phyloP scores from a whole-genome alignment of 2,888 invertebrate genomes.

The Caenorhabditis sp. region DNA sequence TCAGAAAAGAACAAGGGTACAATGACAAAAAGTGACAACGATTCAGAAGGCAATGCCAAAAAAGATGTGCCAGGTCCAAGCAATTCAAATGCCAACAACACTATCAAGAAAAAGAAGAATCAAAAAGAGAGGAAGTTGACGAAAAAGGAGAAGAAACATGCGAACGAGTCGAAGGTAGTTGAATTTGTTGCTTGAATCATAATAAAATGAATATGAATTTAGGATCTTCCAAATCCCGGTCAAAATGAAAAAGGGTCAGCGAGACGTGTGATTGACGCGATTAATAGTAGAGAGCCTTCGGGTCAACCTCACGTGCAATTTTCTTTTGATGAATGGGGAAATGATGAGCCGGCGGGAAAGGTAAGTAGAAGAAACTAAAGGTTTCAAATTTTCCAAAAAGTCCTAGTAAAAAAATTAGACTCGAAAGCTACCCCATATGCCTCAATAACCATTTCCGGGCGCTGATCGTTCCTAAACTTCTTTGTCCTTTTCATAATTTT shows the following conservation, averaged over 20 bases:
- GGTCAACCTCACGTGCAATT: conserved; percentile 3
- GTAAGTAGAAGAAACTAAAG: too few species aligned
- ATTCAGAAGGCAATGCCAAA: conserved; percentile 5
- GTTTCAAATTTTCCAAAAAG: too few species aligned
- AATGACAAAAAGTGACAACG: conserved; percentile 17
- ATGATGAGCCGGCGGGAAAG: conserved; percentile 1
- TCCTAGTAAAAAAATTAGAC: too few species aligned
- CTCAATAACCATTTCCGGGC: too few species aligned
- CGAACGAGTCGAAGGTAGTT: neutral
- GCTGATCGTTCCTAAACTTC: too few species aligned
- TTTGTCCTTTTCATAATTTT: neutral
- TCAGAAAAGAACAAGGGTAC: conserved; percentile 31
- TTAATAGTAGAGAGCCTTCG: neutral
- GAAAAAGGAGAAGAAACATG: conserved; percentile 26
- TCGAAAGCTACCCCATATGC: too few species aligned
- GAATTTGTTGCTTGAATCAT: too few species aligned
- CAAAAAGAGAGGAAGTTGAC: conserved; percentile 21
- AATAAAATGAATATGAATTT: neutral
- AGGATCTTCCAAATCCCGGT: conserved; percentile 1
- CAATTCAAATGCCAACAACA: neutral
- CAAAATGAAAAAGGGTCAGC: neutral
- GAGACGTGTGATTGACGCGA: neutral
- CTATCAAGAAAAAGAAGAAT: conserved; percentile 9
- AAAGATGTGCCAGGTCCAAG: neutral
- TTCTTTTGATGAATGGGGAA: conserved; percentile 12